Percentiles rank a stretch among this genome's conserved stretches.
Conservation (phyloP, 2,797 vertebrate genomes). For the Capromys pilorides region DNA sequence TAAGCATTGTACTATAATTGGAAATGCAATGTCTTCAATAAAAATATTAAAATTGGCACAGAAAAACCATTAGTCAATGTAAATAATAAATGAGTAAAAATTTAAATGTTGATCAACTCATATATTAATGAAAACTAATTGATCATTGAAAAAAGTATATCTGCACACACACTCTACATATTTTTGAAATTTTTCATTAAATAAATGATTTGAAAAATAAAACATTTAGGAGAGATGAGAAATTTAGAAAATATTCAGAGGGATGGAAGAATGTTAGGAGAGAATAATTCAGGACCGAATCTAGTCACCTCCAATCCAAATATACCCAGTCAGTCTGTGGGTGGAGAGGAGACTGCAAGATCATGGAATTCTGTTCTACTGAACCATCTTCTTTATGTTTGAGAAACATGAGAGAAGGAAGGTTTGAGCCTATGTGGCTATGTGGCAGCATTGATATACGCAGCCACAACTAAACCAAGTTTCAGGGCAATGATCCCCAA, state of each 20-base stretch:
- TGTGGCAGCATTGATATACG: not conserved
- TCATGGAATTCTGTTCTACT: not conserved
- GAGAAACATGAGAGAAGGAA: not conserved
- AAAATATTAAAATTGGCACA: too few species aligned
- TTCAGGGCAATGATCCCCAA: not conserved
- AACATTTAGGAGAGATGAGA: not conserved
- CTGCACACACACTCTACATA: not conserved
- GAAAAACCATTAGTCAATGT: not conserved
- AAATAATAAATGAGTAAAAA: not conserved
- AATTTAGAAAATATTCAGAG: not conserved
- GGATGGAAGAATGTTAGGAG: not conserved
- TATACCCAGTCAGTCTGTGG: too few species aligned
- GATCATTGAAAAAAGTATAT: not conserved
- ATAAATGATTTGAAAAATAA: not conserved
- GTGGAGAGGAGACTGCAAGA: not conserved
- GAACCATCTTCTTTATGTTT: not conserved
- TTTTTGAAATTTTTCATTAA: not conserved
- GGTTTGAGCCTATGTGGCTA: not conserved
- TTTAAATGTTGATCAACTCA: too few species aligned
- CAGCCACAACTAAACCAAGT: not conserved
- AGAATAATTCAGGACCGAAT: not conserved
- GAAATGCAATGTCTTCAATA: too few species aligned
- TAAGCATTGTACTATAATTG: too few species aligned
- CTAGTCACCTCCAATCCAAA: not conserved
- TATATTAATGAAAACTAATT: not conserved